Evolutionary conservation across 2,888 invertebrate species (phyloP), one percentile per base, ranked within the genome.

Genomic region (Ischnura elegans): DNA sequence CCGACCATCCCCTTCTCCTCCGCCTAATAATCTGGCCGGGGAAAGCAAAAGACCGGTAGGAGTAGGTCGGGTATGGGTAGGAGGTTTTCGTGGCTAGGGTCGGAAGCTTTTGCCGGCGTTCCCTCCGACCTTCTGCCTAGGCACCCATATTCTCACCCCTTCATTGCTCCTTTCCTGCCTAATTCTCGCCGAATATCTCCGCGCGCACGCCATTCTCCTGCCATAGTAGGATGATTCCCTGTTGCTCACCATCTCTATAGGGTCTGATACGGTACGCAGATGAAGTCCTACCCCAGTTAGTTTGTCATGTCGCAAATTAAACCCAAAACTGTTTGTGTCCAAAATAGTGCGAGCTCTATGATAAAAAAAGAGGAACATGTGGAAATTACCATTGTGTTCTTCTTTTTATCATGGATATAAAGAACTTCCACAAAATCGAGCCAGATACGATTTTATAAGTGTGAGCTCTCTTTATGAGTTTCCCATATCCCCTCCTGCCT

Each of bases 121-220:
- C 16, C 76, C 36, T 3, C 13, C 36, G 10, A 2, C 76, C 76
- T 76, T 36, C 76, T 36, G 8, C 29, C 36, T 2, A 6, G 16
- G 16, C 61, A 25, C 61, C 61, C 61, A 61, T 51, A 55, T 55
- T 55, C 90, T 61, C 87, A 51, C 51, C 19, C 8, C 51, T 5
- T 19, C 51, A 8, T 1, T 61, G 55, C 87, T 36, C 87, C 87
- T 87, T 42, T 51, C n/a, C n/a, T n/a, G 90, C 29, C 43, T 55
- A 90, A 55, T 55, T 90, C 90, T 61, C 90, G 21, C 90, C 90
- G 55, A 90, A 90, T 90, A 90, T 90, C 90, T 90, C 61, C 90
- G 55, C 90, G 76, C 36, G 43, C 43, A 43, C 55, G 47, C 55
- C 61, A 61, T 61, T 90, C 43, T 87, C 87, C 51, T 42, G 25